phyloP scores from a whole-genome alignment of 2,797 vertebrate genomes.

The Scolopax rusticola region DNA sequence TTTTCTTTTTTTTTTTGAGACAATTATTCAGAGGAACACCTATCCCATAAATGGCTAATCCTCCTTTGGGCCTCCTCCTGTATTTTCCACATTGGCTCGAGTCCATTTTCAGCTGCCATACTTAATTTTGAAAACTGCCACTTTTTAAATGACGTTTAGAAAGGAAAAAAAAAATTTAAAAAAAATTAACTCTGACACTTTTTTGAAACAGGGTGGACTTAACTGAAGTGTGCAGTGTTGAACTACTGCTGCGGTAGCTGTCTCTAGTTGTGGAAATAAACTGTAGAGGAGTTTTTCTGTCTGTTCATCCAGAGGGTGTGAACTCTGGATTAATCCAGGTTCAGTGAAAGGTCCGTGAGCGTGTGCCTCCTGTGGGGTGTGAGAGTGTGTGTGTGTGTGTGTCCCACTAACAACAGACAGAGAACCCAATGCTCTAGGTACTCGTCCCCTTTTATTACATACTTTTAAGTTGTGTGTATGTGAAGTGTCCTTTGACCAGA shows the following conservation, averaged over 20 bases:
- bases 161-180: neutral
- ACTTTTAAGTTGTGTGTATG: conserved; percentile 75
- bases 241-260: conserved; percentile 77
- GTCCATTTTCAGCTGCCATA: conserved; percentile 67
- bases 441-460: conserved; percentile 71
- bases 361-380: conserved; percentile 37
- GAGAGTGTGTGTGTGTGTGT: conserved; percentile 25
- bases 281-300: conserved; percentile 73
- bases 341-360: conserved; percentile 45
- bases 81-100: conserved; percentile 31
- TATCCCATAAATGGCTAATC: conserved; percentile 41
- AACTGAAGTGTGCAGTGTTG: conserved; percentile 75
- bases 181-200: conserved; percentile 75
- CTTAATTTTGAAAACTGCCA: conserved; percentile 61
- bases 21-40: conserved; percentile 45
- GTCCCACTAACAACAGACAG: conserved; percentile 63
- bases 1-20: conserved; percentile 37
- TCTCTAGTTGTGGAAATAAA: conserved; percentile 78
- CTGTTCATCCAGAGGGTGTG: conserved; percentile 72
- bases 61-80: conserved; percentile 41
- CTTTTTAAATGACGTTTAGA: conserved; percentile 22
- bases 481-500: conserved; percentile 78
- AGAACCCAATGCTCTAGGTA: conserved; percentile 75
- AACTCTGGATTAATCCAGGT: conserved; percentile 4
- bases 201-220: conserved; percentile 80